A percentile compares a stretch with the other conserved stretches of the same genome.
Conservation (phyloP, 1,140 invertebrate species). For the Penaeus chinensis region DNA sequence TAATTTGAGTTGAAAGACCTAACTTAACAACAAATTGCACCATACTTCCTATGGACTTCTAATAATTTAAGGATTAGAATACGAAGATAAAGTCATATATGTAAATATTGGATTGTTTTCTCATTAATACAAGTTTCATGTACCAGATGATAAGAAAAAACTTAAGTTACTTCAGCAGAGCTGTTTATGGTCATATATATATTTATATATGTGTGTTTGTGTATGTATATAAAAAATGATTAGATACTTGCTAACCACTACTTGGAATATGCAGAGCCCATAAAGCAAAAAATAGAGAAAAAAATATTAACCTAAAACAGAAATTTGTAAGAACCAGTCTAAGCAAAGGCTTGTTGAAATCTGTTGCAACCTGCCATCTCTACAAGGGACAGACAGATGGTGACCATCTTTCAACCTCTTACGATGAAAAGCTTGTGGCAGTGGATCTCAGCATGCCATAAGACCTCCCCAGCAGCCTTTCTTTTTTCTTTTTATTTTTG, state of each 20-base stretch:
- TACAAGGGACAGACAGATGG: too few relatives aligned
- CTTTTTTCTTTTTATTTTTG: background rate
- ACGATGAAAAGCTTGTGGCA: background rate
- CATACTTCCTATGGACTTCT: too few relatives aligned
- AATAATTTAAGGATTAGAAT: too few relatives aligned
- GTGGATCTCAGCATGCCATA: background rate
- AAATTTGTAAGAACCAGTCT: too few relatives aligned
- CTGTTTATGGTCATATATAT: slow-evolving; percentile 21
- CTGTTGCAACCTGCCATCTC: too few relatives aligned
- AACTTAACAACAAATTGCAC: too few relatives aligned
- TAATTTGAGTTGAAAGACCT: too few relatives aligned
- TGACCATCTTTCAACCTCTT: background rate
- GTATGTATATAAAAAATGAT: background rate
- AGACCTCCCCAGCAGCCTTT: slow-evolving; percentile 19
- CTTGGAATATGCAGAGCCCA: too few relatives aligned
- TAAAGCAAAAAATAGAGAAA: too few relatives aligned
- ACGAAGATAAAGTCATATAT: background rate
- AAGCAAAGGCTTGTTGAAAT: too few relatives aligned
- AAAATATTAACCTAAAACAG: too few relatives aligned
- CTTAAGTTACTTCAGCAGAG: background rate
- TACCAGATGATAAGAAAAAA: background rate
- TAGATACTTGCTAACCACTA: too few relatives aligned
- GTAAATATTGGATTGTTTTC: slow-evolving; percentile 23
- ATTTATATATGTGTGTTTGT: slow-evolving; percentile 1
- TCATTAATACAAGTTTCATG: background rate